phyloP scores from a whole-genome alignment of 2,797 vertebrate species.

The Melanotaenia maccullochi region DNA sequence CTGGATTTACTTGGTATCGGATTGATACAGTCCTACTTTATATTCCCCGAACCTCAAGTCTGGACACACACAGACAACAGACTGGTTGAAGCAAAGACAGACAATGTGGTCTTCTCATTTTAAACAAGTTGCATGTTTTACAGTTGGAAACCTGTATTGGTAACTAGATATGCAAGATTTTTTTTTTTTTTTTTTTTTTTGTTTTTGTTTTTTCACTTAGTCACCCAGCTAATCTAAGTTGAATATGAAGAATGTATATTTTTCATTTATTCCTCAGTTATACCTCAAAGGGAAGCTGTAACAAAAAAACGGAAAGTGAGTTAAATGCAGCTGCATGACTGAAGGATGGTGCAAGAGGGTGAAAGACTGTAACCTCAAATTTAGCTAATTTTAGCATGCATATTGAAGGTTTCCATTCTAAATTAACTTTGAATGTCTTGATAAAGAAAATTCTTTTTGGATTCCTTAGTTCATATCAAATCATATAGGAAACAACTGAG shows the following conservation, averaged over 20 bases:
- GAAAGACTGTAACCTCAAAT: slow-evolving; percentile 27
- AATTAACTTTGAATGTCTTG: neutral
- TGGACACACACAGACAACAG: too few relatives aligned
- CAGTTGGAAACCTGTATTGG: too few relatives aligned
- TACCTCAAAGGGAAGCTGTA: slow-evolving; percentile 13
- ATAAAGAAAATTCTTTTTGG: neutral
- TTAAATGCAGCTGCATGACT: slow-evolving; percentile 32
- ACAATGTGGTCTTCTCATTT: too few relatives aligned
- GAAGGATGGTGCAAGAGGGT: slow-evolving; percentile 48
- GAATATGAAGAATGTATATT: neutral
- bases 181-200: neutral
- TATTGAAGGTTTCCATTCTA: neutral
- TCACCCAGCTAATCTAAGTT: neutral
- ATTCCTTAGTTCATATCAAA: neutral
- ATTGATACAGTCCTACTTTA: too few relatives aligned
- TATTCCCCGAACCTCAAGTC: too few relatives aligned
- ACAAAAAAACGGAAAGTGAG: slow-evolving; percentile 19
- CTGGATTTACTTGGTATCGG: too few relatives aligned
- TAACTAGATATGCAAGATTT: neutral
- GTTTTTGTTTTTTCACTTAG: slow-evolving; percentile 1
- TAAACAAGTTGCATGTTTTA: too few relatives aligned
- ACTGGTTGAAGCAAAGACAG: too few relatives aligned
- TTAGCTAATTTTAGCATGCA: slow-evolving; percentile 8
- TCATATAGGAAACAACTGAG: neutral
- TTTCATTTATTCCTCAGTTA: neutral